Base-by-base conservation (phyloP, 2,797 vertebrate genomes). In the Dallia pectoralis region DNA sequence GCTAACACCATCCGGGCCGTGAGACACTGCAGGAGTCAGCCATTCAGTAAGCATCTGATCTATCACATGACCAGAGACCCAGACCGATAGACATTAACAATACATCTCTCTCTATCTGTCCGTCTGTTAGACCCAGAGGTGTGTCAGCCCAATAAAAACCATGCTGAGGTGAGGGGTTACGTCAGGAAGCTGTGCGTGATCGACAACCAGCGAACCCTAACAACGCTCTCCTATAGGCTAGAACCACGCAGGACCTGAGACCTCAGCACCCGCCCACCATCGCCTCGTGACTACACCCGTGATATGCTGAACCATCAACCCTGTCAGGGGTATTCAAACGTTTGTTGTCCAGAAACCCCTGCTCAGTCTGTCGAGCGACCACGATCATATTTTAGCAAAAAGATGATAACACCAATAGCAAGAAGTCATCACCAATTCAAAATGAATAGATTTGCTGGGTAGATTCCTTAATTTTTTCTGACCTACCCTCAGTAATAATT, bases 121-220 rank as follows among this genome's bases (percentile, higher is more conserved):
- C 76, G 81, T 82, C 69, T 56, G 70, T 81, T 82, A 99, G 97
- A 95, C 89, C 95, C 94, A 0, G 97, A 99, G 18, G 93, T 95
- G 76, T 96, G 96, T 71, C 95, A 96, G 69, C 92, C 96, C 79
- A 98, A 95, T 89, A 99, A 99, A 92, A 98, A 97, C 82, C 97
- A 98, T 85, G 96, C 95, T 48, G 97, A 99, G 81, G 95, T 99
- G 56, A 95, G 96, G 78, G 95, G 90, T 84, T 99, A 99, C 27
- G 95, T 99, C 27, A 94, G 97, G 81, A 97, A 98, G 92, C 95
- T 99, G 88, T 95, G 94, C 69, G 96, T 99, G 93, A 94, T 99
- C 84, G 97, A 99, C 95, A 99, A 98, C 95, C 97, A 99, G 96
- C 96, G 97, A 91, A 97, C 93, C 78, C 93, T 99, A 90, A 98